These are phyloP conservation scores for Calephelis nemesis DNA, from an alignment of 1,140 invertebrate species.

Conservation along the genomic window DNA sequence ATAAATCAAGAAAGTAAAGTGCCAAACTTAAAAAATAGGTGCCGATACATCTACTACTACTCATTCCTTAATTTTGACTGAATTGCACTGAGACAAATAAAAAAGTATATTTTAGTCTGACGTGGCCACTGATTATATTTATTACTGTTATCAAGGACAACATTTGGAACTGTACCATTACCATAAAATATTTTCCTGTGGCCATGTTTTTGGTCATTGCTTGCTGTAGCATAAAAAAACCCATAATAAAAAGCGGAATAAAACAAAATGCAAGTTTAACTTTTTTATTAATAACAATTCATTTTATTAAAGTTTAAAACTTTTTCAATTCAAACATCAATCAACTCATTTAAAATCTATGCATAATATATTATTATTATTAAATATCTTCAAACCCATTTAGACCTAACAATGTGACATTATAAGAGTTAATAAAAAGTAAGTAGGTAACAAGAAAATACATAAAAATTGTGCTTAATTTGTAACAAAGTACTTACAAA, in stretches of 20 bases:
- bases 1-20: too few relatives aligned
- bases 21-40: too few relatives aligned
- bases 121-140: too few relatives aligned
- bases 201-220: too few relatives aligned
- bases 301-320: conserved; percentile 17
- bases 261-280: not conserved
- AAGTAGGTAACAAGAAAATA: conserved; percentile 3
- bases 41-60: too few relatives aligned
- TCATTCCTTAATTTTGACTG: too few relatives aligned
- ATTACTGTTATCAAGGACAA: too few relatives aligned
- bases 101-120: too few relatives aligned
- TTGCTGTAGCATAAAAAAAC: too few relatives aligned
- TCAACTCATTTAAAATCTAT: conserved; percentile 7
- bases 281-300: conserved; percentile 14
- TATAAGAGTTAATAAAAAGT: not conserved
- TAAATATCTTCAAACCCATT: conserved; percentile 5
- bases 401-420: conserved; percentile 4
- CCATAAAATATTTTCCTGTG: too few relatives aligned
- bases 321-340: conserved; percentile 7
- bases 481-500: conserved; percentile 7
- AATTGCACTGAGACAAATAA: too few relatives aligned
- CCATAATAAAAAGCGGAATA: not conserved
- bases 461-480: conserved; percentile 7
- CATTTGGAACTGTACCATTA: too few relatives aligned
- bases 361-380: not conserved